Base-by-base conservation (phyloP, 2,888 invertebrate genomes). In the Folsomia manolachei region DNA sequence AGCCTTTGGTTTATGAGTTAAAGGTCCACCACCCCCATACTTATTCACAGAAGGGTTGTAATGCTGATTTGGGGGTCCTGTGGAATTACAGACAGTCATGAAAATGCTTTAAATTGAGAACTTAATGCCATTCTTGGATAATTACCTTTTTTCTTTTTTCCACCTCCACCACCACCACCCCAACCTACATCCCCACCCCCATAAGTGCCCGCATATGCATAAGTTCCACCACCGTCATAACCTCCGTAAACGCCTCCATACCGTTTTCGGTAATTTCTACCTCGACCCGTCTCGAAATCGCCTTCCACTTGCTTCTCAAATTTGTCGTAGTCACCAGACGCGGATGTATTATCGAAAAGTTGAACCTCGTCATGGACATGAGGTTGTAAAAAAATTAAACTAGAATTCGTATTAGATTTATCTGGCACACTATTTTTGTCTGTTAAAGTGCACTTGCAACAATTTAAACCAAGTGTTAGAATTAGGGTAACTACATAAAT, bases 1-100 rank as follows among this genome's bases (percentile, higher is more conserved):
- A n/a, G 4, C n/a, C 4, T n/a, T n/a, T 1, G 73, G 65, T 51
- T 62, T 25, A 62, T 61, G 67, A 18, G 63, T 64, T 18, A 75
- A 27, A 0, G 74, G 74, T 51, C 74, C 76, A 18, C 77, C 77
- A 26, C 75, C 77, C 39, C 77, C 77, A 26, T 73, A 72, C 24
- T 73, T 77, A n/a, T 75, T 75, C 24, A 26, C 26, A 1, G 71
- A 69, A 0, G 75, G 75, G 52, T 73, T 73, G 67, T 75, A 75
- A 67, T 75, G 73, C 23, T 70, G 62, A 7, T 72, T 75, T 21
- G 27, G 27, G 14, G 51, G 53, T 27, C 62, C 24, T 14, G 2
- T 26, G 51, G 23, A 39, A n/a, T n/a, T n/a, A n/a, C n/a, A n/a
- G n/a, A n/a, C n/a, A n/a, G n/a, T n/a, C n/a, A n/a, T n/a, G n/a